Evolutionary conservation across 1,140 invertebrate genomes (phyloP), one percentile per base, ranked within the genome.

Genomic region (Cydia pomonella): DNA sequence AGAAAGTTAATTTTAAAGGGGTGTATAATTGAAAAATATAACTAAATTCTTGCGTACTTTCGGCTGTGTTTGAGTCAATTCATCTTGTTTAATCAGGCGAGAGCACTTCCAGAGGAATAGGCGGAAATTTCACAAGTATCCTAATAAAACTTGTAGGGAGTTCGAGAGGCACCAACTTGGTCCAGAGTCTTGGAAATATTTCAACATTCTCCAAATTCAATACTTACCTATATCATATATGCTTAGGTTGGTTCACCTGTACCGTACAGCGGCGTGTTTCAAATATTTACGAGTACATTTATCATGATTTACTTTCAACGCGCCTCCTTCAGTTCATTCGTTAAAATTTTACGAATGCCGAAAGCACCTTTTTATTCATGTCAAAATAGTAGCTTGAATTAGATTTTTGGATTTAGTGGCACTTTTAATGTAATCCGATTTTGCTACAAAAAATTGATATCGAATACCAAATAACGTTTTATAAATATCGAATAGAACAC

Each of bases 111-210:
- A 86, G 79, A 79, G 87, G 80, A 85, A 89, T 87, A 87, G 84
- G 82, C 83, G 84, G 84, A 92, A 92, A 91, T 91, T 92, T 88
- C 87, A 90, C 89, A 92, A 92, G 90, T 92, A 92, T 92, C 89
- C 88, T 86, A 91, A 92, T 92, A 92, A 92, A 92, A 92, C 83
- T 92, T 90, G 87, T 80, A 82, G 76, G 75, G 85, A 89, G 86
- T 90, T 88, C 79, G 83, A 85, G 83, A 83, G 80, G 78, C 80
- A 29, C 27, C 72, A 64, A 78, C 73, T 76, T 79, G 66, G 64
- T 66, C 75, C 75, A 77, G 83, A 85, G 77, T 86, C 85, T 79
- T 81, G 77, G 84, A 77, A 90, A 90, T 69, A 69, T 69, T 69
- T 69, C 64, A 69, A 89, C 89, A 88, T 90, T 87, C 87, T 82